Evolutionary conservation across 2,888 invertebrate genomes (phyloP), one percentile per base, ranked within the genome.

Genomic region (Endotricha flammealis): DNA sequence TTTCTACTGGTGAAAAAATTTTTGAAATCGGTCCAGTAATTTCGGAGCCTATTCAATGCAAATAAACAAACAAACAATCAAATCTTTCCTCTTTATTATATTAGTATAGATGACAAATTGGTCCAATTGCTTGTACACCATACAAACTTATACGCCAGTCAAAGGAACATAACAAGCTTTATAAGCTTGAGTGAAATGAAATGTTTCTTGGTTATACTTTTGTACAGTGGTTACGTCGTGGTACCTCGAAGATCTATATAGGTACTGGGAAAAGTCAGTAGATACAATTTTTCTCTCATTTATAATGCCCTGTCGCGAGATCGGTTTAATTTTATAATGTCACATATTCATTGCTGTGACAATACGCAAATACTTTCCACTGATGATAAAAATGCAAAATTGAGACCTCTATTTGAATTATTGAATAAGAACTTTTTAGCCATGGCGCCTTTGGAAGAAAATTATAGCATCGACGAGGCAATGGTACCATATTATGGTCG

Each of bases 401-500:
- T 38, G 23, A 32, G 28, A 8, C 28, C 32, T 11, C 22, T 38
- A 7, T 38, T 38, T 24, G 25, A 24, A 24, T 17, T 30, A 12
- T 10, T 39, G 7, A 34, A 39, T 8, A 14, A 27, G 4, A 31
- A 2, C 2, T 34, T 34, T 9, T 12, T 20, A 17, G 14, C 29
- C 8, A 27, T 27, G 12, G 30, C 39, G 6, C 35, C 35, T 28
- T 4, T 35, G 3, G 35, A 41, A 32, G 24, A 38, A 27, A 22
- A 10, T 1, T 29, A 38, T 12, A n/a, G n/a, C n/a, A n/a, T n/a
- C n/a, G n/a, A n/a, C n/a, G n/a, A n/a, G n/a, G n/a, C n/a, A n/a
- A n/a, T n/a, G n/a, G n/a, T n/a, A n/a, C n/a, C n/a, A n/a, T n/a
- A n/a, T n/a, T n/a, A n/a, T n/a, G n/a, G n/a, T 23, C 16, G 41